Evolutionary conservation across 2,797 vertebrate species (phyloP).

Genomic region (Lepilemur septentrionalis): DNA sequence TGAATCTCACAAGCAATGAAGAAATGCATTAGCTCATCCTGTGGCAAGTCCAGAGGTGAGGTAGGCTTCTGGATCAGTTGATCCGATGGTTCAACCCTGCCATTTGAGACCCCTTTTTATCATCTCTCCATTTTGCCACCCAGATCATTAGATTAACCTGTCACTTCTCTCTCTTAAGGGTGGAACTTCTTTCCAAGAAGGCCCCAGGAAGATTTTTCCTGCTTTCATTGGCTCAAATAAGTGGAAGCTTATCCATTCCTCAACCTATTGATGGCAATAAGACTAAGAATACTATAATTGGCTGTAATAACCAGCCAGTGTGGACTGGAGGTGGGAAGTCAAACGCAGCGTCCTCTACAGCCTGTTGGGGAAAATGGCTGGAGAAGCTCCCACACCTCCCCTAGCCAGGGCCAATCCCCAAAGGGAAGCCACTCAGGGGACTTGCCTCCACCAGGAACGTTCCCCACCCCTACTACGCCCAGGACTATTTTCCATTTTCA

Average conservation of each 20-base stretch:
- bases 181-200: background rate
- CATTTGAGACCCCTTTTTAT: background rate
- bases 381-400: background rate
- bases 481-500: background rate
- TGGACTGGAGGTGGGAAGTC: background rate
- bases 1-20: background rate
- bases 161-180: background rate
- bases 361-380: background rate
- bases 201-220: background rate
- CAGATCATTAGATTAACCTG: background rate
- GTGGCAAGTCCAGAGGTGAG: background rate
- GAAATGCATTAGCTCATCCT: conserved; percentile 12
- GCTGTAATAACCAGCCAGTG: background rate
- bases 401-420: background rate
- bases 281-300: background rate
- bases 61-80: background rate
- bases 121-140: background rate
- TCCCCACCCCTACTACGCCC: background rate
- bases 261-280: background rate
- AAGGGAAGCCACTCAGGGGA: background rate
- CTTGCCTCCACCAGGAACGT: background rate
- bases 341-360: background rate
- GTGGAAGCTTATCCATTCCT: background rate
- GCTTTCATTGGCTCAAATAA: background rate
- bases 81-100: background rate